Evolutionary conservation across 2,797 vertebrate species (phyloP).

Genomic region (Gobio occitaniae): DNA sequence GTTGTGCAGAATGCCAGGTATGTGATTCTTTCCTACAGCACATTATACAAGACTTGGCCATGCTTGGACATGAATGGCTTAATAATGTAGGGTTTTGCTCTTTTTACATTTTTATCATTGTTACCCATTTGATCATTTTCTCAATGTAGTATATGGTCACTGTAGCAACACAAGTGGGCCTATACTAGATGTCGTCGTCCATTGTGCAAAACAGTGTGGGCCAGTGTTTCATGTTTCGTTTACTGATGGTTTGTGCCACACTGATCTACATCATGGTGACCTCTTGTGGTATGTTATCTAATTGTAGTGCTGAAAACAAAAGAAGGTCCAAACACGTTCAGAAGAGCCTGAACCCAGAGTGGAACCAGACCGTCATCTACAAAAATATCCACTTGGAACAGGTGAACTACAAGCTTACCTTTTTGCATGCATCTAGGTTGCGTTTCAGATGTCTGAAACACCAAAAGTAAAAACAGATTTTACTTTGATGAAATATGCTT

Average conservation of each 20-base stretch:
- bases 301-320: constrained; percentile 93
- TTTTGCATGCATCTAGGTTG: constrained; percentile 2
- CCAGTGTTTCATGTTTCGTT: constrained; percentile 1
- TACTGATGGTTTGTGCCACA: background rate
- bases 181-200: constrained; percentile 40
- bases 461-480: constrained; percentile 13
- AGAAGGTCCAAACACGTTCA: constrained; percentile 92
- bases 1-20: constrained; percentile 99
- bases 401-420: constrained; percentile 70
- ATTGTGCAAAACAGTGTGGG: constrained; percentile 21
- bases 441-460: background rate
- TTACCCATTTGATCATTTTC: constrained; percentile 23
- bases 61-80: constrained; percentile 55
- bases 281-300: constrained; percentile 60
- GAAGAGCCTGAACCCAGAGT: constrained; percentile 96
- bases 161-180: constrained; percentile 29
- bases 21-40: constrained; percentile 74
- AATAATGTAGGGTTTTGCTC: constrained; percentile 18
- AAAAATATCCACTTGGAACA: constrained; percentile 98
- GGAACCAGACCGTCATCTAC: constrained; percentile 99
- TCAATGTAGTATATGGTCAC: constrained; percentile 43
- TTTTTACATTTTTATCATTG: constrained; percentile 17
- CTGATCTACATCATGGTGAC: constrained; percentile 51
- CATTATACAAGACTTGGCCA: constrained; percentile 33
- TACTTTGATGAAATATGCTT: background rate